These are phyloP conservation scores for Pao palembangensis DNA, from an alignment of 2,113 vertebrate genomes.

Conservation along the genomic window DNA sequence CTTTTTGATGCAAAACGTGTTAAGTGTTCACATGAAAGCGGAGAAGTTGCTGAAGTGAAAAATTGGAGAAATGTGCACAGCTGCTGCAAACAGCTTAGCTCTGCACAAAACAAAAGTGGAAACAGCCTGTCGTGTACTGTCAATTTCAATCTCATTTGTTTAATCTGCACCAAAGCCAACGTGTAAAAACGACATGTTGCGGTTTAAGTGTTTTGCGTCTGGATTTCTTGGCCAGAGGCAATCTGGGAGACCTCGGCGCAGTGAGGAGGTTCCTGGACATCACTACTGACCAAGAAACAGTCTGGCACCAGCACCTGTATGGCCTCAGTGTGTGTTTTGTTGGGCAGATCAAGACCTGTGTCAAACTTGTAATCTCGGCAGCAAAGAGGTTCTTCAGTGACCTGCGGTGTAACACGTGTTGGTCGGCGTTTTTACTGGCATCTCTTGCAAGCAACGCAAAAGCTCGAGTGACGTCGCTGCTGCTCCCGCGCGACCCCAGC, in stretches of 20 bases:
- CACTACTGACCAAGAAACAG: neutral
- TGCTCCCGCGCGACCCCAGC: conserved; percentile 26
- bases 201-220: neutral
- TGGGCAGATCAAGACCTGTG: neutral
- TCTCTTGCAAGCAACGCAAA: conserved; percentile 58
- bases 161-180: neutral
- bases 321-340: conserved; percentile 1
- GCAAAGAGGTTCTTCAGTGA: conserved; percentile 34
- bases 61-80: neutral
- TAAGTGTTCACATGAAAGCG: neutral
- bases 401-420: conserved; percentile 65
- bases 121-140: neutral
- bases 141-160: neutral
- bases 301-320: neutral
- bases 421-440: conserved; percentile 25
- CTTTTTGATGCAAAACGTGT: neutral
- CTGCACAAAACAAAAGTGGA: neutral
- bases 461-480: conserved; percentile 30
- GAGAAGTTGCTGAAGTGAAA: neutral
- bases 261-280: neutral
- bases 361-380: neutral
- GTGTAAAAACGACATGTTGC: neutral
- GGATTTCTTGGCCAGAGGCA: neutral
- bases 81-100: neutral
- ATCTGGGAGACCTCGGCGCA: neutral